phyloP scores from a whole-genome alignment of 2,888 invertebrate genomes.

The Lasioglossum calceatum region DNA sequence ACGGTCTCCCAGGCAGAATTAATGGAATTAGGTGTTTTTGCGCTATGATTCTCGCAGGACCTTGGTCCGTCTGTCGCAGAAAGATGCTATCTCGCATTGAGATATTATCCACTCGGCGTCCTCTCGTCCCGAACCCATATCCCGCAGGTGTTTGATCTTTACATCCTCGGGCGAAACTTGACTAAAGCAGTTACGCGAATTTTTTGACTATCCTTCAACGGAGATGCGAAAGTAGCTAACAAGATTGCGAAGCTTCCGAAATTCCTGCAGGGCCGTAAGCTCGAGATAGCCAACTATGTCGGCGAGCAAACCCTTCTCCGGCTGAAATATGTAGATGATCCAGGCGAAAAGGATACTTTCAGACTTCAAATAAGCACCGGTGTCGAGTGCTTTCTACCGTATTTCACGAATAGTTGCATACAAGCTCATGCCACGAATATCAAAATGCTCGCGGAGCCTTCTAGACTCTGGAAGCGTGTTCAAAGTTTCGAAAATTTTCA shows the following conservation, averaged over 20 bases:
- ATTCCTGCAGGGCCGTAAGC: neutral
- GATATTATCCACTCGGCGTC: neutral
- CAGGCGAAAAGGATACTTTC: neutral
- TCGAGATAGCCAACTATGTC: neutral
- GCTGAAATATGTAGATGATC: neutral
- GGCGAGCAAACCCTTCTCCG: neutral
- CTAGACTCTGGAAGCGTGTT: no score
- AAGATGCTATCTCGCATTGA: neutral
- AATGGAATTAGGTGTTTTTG: constrained; percentile 1
- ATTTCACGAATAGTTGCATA: neutral
- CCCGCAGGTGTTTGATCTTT: neutral
- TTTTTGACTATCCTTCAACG: neutral
- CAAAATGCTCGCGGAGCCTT: no score
- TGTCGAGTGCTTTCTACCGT: neutral
- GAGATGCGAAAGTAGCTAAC: neutral
- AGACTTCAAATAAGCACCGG: neutral
- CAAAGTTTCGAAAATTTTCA: no score
- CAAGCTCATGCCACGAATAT: neutral
- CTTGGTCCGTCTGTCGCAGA: neutral
- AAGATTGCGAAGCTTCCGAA: neutral
- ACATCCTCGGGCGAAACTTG: neutral
- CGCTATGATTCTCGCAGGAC: neutral
- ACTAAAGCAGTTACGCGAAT: neutral
- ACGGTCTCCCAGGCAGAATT: neutral
- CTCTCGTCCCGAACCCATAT: neutral